Conservation (phyloP, 1,140 invertebrate species). For the Bicyclus anynana region DNA sequence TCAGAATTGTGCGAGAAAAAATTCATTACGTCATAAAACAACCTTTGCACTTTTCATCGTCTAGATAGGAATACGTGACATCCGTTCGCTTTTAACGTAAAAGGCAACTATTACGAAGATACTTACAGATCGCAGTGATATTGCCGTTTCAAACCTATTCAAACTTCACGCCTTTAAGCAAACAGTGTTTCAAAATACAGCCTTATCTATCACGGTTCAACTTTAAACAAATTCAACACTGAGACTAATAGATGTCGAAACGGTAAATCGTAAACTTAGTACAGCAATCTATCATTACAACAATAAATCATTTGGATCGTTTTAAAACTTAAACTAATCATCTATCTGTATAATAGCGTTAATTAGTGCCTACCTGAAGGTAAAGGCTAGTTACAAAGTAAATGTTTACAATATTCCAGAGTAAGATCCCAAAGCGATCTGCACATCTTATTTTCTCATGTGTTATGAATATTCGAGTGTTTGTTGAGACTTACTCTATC, state of each 20-base stretch:
- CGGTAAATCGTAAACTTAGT: conserved; percentile 10
- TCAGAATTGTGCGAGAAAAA: neutral
- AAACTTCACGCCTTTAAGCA: conserved; percentile 12
- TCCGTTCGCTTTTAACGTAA: conserved; percentile 2
- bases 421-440: too few species aligned
- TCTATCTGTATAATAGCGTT: neutral
- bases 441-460: too few species aligned
- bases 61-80: conserved; percentile 3
- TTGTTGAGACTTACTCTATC: too few species aligned
- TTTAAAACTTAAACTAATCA: conserved; percentile 3
- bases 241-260: conserved; percentile 19
- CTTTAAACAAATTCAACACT: conserved; percentile 24
- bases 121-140: conserved; percentile 21
- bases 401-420: too few species aligned
- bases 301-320: conserved; percentile 4
- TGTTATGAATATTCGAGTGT: too few species aligned
- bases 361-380: neutral
- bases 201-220: conserved; percentile 14
- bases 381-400: too few species aligned
- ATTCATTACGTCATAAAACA: neutral
- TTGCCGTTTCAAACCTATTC: conserved; percentile 9
- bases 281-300: conserved; percentile 13
- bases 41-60: conserved; percentile 4
- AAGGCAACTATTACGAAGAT: conserved; percentile 15
- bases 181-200: conserved; percentile 17